Percentiles rank a stretch among this genome's conserved stretches.
These are phyloP conservation scores for Halcyon chelicuti DNA, from an alignment of 2,797 vertebrate species.

Conservation along the genomic window DNA sequence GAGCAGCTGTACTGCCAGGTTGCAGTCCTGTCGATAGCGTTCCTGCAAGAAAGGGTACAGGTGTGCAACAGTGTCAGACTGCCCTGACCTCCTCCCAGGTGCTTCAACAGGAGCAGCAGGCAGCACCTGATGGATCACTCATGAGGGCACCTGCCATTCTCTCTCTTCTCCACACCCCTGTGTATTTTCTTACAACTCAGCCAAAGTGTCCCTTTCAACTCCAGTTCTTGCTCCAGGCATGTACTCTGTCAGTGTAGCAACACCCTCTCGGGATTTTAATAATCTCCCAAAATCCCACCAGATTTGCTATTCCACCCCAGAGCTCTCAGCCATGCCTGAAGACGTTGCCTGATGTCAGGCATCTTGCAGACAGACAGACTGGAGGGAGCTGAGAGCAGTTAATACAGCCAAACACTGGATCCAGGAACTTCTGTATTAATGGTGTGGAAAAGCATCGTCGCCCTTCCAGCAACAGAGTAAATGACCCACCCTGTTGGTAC, in stretches of 20 bases:
- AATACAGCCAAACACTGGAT: not conserved
- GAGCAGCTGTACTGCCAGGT: conserved; percentile 95
- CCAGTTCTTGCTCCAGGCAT: not conserved
- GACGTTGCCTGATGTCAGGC: not conserved
- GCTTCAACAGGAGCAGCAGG: not conserved
- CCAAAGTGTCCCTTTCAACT: not conserved
- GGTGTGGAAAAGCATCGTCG: not conserved
- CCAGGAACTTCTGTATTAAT: not conserved
- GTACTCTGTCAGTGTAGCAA: not conserved
- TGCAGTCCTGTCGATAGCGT: conserved; percentile 95
- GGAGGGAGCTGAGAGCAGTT: not conserved
- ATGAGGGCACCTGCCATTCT: not conserved
- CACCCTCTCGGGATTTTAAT: not conserved
- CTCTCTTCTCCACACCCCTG: not conserved
- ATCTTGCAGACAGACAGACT: not conserved
- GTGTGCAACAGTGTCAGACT: not conserved
- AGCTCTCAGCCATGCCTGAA: not conserved
- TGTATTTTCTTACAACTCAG: not conserved
- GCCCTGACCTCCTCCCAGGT: not conserved
- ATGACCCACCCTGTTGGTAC: not conserved
- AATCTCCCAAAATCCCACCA: not conserved
- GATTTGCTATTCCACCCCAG: not conserved
- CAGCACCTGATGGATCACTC: not conserved
- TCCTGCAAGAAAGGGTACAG: conserved; percentile 81
- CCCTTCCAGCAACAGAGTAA: not conserved